Evolutionary conservation across 2,888 invertebrate genomes (phyloP), one percentile per base, ranked within the genome.

Genomic region (Gymnocheta viridis): DNA sequence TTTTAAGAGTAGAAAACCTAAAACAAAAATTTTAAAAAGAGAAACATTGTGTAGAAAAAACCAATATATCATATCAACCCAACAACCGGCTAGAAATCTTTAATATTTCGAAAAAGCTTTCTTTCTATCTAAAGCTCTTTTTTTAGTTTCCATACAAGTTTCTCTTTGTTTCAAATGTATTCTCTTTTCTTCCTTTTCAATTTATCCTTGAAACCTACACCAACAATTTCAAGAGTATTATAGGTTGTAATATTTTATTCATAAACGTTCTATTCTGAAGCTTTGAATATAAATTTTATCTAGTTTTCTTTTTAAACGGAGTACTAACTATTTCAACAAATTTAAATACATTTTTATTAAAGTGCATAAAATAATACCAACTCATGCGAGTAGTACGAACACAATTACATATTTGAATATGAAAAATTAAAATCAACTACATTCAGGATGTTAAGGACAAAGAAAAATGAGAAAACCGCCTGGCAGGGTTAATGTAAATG

Each of bases 71-170:
- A 22, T 1, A n/a, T 7, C 41, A 69, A 27, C 5, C 7, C 22
- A 47, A 47, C n/a, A 35, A 35, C 19, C 10, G 22, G n/a, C 17
- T 24, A 22, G 2, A 38, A 51, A 22, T 29, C 9, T 35, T 60
- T 47, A 58, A 35, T 27, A 51, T 12, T n/a, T n/a, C n/a, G n/a
- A 1, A 38, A 60, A 73, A 73, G 73, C 73, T 73, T 73, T 62
- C 35, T 44, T 47, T n/a, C 1, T 1, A 2, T 29, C 2, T 1
- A 38, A 56, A 27, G 4, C 41, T 32, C 47, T 60, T 24, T 38
- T 10, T 54, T 9, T 10, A 2, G 7, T 10, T 32, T 47, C 19
- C 22, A n/a, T 24, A 17, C 17, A 72, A 14, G 0, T 27, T 41
- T 38, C 64, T 51, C 54, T 74, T 54, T 22, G 5, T 1, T n/a